Percentiles rank a stretch among this genome's conserved stretches.
These are phyloP conservation scores for Drosophila mayri DNA, from an alignment of 1,140 invertebrate genomes.

Conservation along the genomic window DNA sequence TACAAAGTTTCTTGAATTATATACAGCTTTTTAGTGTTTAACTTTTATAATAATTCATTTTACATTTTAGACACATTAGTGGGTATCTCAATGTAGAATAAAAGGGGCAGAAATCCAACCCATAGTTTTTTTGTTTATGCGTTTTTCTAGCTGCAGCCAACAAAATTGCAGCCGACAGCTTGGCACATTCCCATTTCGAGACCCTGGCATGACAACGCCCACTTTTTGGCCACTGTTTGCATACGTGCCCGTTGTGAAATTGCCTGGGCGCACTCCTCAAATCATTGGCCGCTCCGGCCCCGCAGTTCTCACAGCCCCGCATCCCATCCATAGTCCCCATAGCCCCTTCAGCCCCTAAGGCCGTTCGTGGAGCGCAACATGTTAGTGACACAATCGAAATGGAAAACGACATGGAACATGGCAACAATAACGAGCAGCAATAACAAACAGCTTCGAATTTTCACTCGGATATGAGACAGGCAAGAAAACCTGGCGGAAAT, in stretches of 20 bases:
- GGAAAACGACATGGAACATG: slow-evolving; percentile 77
- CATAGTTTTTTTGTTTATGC: slow-evolving; percentile 26
- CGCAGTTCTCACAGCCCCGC: neutral
- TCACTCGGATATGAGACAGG: slow-evolving; percentile 28
- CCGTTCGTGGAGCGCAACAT: slow-evolving; percentile 57
- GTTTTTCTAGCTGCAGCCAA: slow-evolving; percentile 40
- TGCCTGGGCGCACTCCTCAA: slow-evolving; percentile 70
- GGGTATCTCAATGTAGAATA: neutral
- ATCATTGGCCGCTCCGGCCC: slow-evolving; percentile 62
- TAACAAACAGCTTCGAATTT: slow-evolving; percentile 67
- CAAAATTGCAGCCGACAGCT: slow-evolving; percentile 76
- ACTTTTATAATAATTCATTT: neutral
- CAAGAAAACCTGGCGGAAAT: slow-evolving; percentile 63
- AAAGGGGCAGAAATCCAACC: neutral
- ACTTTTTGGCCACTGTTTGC: slow-evolving; percentile 63
- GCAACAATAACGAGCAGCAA: slow-evolving; percentile 59
- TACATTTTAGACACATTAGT: neutral
- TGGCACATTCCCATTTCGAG: slow-evolving; percentile 41
- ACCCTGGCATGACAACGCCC: slow-evolving; percentile 15
- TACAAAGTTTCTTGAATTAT: neutral
- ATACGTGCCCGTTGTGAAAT: slow-evolving; percentile 81
- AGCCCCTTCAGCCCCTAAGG: slow-evolving; percentile 3
- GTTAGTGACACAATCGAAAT: slow-evolving; percentile 81
- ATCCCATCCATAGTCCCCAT: neutral
- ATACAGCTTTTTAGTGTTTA: neutral